Conservation (phyloP, 2,888 invertebrate species). For the Drosophila emarginata region DNA sequence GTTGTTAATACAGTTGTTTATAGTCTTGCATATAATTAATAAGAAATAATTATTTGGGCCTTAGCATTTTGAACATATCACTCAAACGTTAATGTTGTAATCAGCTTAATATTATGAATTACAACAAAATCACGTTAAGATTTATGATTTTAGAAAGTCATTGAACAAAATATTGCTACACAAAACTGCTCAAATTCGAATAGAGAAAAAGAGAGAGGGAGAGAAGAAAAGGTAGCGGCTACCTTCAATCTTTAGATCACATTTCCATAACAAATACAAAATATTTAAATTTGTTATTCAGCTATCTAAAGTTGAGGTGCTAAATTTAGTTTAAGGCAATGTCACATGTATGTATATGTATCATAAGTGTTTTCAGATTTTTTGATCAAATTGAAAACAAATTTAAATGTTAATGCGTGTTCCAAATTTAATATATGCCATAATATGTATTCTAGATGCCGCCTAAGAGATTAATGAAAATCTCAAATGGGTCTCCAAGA, state of each 20-base stretch:
- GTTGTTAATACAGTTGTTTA: no score
- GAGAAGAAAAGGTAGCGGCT: neutral
- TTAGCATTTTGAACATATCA: no score
- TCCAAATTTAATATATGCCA: slow-evolving; percentile 65
- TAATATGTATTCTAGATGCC: slow-evolving; percentile 45
- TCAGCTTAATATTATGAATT: neutral
- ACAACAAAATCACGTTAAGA: neutral
- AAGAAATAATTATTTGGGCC: no score
- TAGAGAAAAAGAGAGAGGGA: no score
- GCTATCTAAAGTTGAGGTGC: slow-evolving; percentile 9
- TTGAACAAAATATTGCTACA: neutral
- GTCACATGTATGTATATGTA: neutral
- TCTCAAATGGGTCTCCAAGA: slow-evolving; percentile 38
- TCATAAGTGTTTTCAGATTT: slow-evolving; percentile 1
- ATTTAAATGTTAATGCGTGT: slow-evolving; percentile 74
- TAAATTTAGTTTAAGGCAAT: slow-evolving; percentile 10
- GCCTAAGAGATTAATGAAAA: slow-evolving; percentile 65
- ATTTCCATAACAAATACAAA: slow-evolving; percentile 9
- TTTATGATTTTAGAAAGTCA: slow-evolving; percentile 1
- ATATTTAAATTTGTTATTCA: neutral
- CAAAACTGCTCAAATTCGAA: neutral
- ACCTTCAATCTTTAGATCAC: neutral
- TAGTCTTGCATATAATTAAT: no score
- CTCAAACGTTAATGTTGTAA: no score
- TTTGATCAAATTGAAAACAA: slow-evolving; percentile 73